A percentile compares a stretch with the other conserved stretches of the same genome.
These are phyloP conservation scores for Nansenia antarctica DNA, from an alignment of 2,113 vertebrate species.

Conservation along the genomic window DNA sequence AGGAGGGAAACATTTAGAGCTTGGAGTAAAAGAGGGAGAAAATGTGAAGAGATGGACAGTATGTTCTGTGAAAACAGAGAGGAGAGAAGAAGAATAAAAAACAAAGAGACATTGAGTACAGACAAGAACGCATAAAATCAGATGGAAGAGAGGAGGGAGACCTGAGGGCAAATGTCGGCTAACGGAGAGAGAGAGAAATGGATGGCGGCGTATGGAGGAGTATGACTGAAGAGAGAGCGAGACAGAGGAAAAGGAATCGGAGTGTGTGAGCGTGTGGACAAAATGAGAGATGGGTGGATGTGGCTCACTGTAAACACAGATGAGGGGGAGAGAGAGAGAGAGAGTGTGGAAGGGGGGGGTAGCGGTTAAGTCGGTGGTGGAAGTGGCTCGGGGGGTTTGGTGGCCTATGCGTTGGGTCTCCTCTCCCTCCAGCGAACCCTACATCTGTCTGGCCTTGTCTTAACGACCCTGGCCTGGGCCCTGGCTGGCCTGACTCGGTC, in stretches of 20 bases:
- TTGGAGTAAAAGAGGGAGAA: constrained; percentile 20
- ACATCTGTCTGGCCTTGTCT: constrained; percentile 64
- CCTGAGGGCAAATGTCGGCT: neutral
- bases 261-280: constrained; percentile 11
- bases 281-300: neutral
- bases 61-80: constrained; percentile 53
- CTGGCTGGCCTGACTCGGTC: constrained; percentile 29
- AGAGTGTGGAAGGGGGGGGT: neutral
- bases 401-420: constrained; percentile 21
- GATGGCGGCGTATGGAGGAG: neutral
- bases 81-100: neutral
- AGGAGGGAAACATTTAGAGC: constrained; percentile 11
- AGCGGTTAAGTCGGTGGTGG: too few species aligned
- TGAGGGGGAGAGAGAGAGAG: constrained; percentile 12
- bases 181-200: neutral
- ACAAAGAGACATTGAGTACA: neutral
- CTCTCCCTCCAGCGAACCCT: constrained; percentile 34
- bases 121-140: neutral
- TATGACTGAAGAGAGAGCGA: neutral
- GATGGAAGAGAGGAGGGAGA: neutral
- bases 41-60: constrained; percentile 25
- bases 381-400: neutral
- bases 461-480: constrained; percentile 34
- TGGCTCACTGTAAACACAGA: neutral
- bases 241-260: constrained; percentile 13